Conservation (phyloP, 2,113 vertebrate genomes). For the Pavo muticus region DNA sequence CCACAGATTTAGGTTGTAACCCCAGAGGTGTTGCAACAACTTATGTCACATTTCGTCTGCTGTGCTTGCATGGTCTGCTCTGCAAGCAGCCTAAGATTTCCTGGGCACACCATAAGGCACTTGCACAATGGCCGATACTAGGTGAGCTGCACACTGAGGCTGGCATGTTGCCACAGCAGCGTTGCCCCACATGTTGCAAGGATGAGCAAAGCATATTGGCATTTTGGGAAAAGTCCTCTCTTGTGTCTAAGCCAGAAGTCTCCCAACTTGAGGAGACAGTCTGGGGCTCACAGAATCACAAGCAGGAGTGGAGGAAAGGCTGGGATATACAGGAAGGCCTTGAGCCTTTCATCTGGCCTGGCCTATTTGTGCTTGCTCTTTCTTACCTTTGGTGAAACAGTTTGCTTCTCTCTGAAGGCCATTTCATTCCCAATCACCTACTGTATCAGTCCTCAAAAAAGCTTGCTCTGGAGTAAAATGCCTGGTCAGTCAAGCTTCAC, state of each 20-base stretch:
- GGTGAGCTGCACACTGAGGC: not conserved
- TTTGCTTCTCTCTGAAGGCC: not conserved
- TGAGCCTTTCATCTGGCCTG: not conserved
- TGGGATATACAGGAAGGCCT: not conserved
- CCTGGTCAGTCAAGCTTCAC: not conserved
- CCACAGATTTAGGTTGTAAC: not conserved
- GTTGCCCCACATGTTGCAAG: not conserved
- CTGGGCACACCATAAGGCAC: not conserved
- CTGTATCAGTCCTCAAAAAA: not conserved
- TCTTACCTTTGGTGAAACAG: not conserved
- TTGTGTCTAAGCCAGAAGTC: not conserved
- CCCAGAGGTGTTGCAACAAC: not conserved
- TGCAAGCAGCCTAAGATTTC: rapidly evolving
- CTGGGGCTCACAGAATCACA: not conserved
- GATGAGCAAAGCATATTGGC: not conserved
- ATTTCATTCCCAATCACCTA: not conserved
- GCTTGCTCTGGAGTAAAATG: not conserved
- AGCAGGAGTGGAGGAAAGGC: not conserved
- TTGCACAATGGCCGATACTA: constrained; percentile 26
- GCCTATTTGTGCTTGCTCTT: not conserved
- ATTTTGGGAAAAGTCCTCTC: not conserved
- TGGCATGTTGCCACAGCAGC: not conserved
- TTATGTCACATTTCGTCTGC: not conserved
- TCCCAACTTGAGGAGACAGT: not conserved
- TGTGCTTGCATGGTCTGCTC: not conserved